These are phyloP conservation scores for Drosophila robusta DNA, from an alignment of 2,888 invertebrate species.

Conservation along the genomic window DNA sequence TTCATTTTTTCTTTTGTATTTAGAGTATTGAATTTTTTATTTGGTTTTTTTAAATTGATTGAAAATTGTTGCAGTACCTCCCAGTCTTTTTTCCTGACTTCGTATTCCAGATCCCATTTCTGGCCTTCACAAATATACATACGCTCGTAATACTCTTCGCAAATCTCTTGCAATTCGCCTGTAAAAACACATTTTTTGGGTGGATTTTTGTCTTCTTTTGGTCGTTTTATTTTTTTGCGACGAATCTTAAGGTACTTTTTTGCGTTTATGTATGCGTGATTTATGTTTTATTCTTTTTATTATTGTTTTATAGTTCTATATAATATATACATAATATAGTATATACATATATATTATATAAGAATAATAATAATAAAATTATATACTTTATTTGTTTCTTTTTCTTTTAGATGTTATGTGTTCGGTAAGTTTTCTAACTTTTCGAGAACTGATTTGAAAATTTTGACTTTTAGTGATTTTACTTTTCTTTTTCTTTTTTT, in stretches of 20 bases:
- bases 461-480: constrained; percentile 30
- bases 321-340: background rate
- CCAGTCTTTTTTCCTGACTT: constrained; percentile 99
- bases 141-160: constrained; percentile 98
- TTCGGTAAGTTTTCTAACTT: constrained; percentile 62
- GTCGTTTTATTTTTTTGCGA: constrained; percentile 31
- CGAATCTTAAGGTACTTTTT: constrained; percentile 44
- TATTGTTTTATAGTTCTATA: constrained; percentile 24
- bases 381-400: constrained; percentile 27
- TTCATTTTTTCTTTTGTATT: constrained; percentile 62
- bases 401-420: constrained; percentile 76
- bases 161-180: constrained; percentile 93
- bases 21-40: constrained; percentile 54
- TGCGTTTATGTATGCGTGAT: constrained; percentile 38
- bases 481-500: constrained; percentile 15
- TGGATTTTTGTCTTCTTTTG: constrained; percentile 23
- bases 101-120: constrained; percentile 99
- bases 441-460: constrained; percentile 46
- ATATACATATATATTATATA: constrained; percentile 4
- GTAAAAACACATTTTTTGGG: constrained; percentile 72
- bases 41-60: constrained; percentile 63
- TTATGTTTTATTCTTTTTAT: constrained; percentile 27
- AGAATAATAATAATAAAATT: constrained; percentile 13
- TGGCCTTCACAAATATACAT: constrained; percentile 99
- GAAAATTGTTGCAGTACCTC: constrained; percentile 92